These are phyloP conservation scores for Calephelis virginiensis DNA, from an alignment of 1,140 invertebrate species.

Conservation along the genomic window DNA sequence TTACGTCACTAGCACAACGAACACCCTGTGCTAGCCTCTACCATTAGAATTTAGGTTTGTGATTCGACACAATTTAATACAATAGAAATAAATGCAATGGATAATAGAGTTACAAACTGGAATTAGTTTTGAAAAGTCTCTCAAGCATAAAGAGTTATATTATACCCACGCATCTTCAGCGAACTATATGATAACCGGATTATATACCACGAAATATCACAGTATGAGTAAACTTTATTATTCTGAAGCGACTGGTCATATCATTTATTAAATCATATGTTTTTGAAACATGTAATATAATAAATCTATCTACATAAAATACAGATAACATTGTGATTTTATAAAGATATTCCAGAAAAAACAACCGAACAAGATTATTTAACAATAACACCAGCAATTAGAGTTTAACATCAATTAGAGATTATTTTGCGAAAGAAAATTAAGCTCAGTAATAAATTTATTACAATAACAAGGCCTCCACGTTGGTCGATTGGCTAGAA, in stretches of 20 bases:
- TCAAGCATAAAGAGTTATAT: constrained; percentile 11
- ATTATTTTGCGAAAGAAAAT: too few species aligned
- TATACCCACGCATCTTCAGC: constrained; percentile 6
- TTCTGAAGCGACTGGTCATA: neutral
- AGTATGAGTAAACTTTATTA: constrained; percentile 5
- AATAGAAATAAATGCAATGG: constrained; percentile 18
- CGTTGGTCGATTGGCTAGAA: too few species aligned
- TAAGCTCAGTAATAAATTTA: too few species aligned
- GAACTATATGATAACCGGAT: constrained; percentile 14
- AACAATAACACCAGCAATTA: too few species aligned
- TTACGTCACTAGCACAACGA: constrained; percentile 68
- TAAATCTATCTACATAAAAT: too few species aligned
- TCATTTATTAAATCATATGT: neutral
- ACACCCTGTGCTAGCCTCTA: constrained; percentile 68
- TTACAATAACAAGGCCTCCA: too few species aligned
- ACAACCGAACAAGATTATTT: too few species aligned
- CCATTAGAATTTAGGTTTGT: constrained; percentile 60
- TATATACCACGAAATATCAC: constrained; percentile 11
- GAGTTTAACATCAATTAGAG: too few species aligned
- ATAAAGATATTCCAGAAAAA: too few species aligned
- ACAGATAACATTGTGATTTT: too few species aligned
- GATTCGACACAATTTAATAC: constrained; percentile 46
- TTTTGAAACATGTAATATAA: neutral
- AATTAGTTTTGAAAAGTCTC: constrained; percentile 9
- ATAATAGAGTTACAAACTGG: constrained; percentile 14